These are phyloP conservation scores for Cassiopea andromeda DNA, from an alignment of 30 jellyfish, hydroid and myxozoan genomes.

Conservation along the genomic window DNA sequence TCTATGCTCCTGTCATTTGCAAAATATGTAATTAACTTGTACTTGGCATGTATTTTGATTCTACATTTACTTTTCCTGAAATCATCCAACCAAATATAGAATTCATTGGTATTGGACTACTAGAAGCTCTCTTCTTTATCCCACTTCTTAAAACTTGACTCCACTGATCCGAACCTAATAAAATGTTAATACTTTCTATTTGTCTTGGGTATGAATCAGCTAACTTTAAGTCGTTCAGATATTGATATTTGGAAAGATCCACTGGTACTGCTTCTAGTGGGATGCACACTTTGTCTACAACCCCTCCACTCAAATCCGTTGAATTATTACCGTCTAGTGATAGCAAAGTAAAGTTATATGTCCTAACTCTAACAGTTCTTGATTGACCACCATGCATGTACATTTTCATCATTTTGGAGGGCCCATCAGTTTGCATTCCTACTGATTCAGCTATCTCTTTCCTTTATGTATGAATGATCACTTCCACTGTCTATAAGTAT, in stretches of 20 bases:
- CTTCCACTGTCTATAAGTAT: neutral
- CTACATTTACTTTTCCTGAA: neutral
- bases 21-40: neutral
- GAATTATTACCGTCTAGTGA: neutral
- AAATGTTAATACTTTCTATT: too few relatives aligned
- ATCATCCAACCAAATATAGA: neutral
- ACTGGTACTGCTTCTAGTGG: neutral
- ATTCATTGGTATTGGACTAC: neutral
- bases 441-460: slow-evolving; percentile 14
- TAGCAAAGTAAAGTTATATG: neutral
- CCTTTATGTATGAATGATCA: neutral
- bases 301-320: neutral
- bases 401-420: neutral
- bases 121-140: neutral
- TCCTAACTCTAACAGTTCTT: neutral
- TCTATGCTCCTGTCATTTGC: neutral
- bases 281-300: neutral
- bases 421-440: neutral
- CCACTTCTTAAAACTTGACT: neutral
- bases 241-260: neutral
- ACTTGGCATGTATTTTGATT: neutral
- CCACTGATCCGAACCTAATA: neutral
- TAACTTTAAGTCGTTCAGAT: neutral
- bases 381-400: neutral
- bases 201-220: neutral